These are phyloP conservation scores for Euplagia quadripunctaria DNA, from an alignment of 2,888 invertebrate genomes.

Conservation along the genomic window DNA sequence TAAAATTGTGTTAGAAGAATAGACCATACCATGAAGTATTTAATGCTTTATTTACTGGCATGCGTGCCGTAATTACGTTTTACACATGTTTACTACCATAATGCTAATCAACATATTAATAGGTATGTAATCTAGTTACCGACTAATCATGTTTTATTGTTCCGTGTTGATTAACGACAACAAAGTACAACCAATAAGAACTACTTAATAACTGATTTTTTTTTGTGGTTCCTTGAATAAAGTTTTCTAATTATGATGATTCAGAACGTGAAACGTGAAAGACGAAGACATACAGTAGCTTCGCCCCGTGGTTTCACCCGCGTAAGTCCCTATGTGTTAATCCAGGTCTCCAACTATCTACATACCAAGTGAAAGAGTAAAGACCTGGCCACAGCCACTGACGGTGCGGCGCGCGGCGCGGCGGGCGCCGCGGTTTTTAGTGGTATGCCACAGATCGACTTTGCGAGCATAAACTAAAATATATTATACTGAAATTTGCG, in stretches of 20 bases:
- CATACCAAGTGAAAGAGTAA: too few relatives aligned
- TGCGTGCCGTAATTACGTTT: neutral
- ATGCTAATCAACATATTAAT: neutral
- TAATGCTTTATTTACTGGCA: neutral
- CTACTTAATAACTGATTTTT: constrained; percentile 1
- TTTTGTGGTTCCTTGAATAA: neutral
- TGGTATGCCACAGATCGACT: too few relatives aligned
- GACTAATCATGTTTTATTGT: neutral
- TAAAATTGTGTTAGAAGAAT: neutral
- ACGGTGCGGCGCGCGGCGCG: too few relatives aligned
- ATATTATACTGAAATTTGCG: too few relatives aligned
- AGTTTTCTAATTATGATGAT: neutral
- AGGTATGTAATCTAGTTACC: constrained; percentile 7
- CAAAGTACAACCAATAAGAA: constrained; percentile 4
- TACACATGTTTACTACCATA: neutral
- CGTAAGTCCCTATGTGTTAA: too few relatives aligned
- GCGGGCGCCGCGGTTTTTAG: too few relatives aligned
- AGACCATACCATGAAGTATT: neutral
- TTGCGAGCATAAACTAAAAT: too few relatives aligned
- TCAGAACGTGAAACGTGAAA: neutral
- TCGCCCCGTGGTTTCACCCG: too few relatives aligned
- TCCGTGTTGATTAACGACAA: neutral
- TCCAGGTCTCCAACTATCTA: too few relatives aligned
- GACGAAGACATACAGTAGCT: neutral
- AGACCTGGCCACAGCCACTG: too few relatives aligned